Evolutionary conservation across 2,888 invertebrate genomes (phyloP).

Genomic region (Cerastis rubricosa): DNA sequence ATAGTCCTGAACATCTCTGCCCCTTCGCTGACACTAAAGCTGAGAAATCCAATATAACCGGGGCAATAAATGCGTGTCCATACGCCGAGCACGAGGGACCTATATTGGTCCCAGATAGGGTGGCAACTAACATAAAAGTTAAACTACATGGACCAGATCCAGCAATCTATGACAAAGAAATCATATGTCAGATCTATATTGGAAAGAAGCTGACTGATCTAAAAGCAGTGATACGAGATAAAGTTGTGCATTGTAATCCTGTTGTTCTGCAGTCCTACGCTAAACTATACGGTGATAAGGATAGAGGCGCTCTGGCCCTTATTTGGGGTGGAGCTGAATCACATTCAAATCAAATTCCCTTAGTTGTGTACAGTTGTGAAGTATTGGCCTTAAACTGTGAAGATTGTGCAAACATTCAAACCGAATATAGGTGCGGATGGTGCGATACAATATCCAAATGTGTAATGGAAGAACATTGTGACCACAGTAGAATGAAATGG

Average conservation of each 20-base stretch:
- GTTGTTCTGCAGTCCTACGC: slow-evolving; percentile 53
- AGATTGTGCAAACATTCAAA: slow-evolving; percentile 47
- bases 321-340: slow-evolving; percentile 69
- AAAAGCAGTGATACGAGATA: slow-evolving; percentile 69
- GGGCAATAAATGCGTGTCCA: slow-evolving; percentile 66
- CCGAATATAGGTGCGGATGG: slow-evolving; percentile 56
- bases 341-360: slow-evolving; percentile 70
- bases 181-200: slow-evolving; percentile 71
- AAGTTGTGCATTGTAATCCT: slow-evolving; percentile 72
- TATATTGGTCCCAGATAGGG: slow-evolving; percentile 69
- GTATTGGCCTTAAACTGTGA: slow-evolving; percentile 49
- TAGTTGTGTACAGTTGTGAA: slow-evolving; percentile 70
- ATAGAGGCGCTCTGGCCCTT: slow-evolving; percentile 60
- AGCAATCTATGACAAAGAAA: slow-evolving; percentile 69
- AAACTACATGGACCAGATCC: slow-evolving; percentile 72
- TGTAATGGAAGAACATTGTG: slow-evolving; percentile 47
- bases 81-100: slow-evolving; percentile 68
- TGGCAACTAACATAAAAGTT: slow-evolving; percentile 68
- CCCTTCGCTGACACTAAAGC: slow-evolving; percentile 49
- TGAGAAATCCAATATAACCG: slow-evolving; percentile 37
- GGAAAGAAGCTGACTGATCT: slow-evolving; percentile 65
- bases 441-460: slow-evolving; percentile 49
- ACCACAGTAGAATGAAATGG: slow-evolving; percentile 53
- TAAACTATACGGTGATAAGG: slow-evolving; percentile 41
- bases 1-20: slow-evolving; percentile 66